phyloP scores from a whole-genome alignment of 2,888 invertebrate species.

The Drosophila melanosoma region DNA sequence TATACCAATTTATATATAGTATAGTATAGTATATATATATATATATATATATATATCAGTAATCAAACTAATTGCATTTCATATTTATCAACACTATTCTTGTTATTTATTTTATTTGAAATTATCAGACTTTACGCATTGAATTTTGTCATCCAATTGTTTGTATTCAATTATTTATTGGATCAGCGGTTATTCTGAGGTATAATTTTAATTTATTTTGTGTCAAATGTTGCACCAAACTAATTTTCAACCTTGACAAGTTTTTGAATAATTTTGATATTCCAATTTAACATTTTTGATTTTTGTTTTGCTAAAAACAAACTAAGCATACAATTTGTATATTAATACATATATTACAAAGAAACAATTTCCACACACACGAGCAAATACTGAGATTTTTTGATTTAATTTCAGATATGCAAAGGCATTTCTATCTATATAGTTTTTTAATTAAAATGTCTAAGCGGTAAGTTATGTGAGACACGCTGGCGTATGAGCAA shows the following conservation, averaged over 20 bases:
- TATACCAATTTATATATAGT: background rate
- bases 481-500: constrained; percentile 8
- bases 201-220: constrained; percentile 24
- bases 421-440: constrained; percentile 10
- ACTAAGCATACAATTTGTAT: constrained; percentile 35
- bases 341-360: constrained; percentile 20
- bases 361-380: constrained; percentile 2
- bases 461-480: constrained; percentile 6
- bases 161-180: constrained; percentile 30
- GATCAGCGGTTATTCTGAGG: constrained; percentile 2
- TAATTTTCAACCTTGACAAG: background rate
- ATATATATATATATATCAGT: background rate
- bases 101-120: constrained; percentile 13
- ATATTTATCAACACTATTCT: background rate
- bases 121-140: background rate
- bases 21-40: no score
- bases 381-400: background rate
- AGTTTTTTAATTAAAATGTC: constrained; percentile 59
- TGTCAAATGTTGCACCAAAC: constrained; percentile 6
- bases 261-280: constrained; percentile 21
- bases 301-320: constrained; percentile 10
- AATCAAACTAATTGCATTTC: background rate
- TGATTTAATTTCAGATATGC: constrained; percentile 72
- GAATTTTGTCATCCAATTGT: background rate
- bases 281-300: constrained; percentile 21